phyloP scores from a whole-genome alignment of 37 sponge, comb jelly and placozoan species.

The Crambe crambe region DNA sequence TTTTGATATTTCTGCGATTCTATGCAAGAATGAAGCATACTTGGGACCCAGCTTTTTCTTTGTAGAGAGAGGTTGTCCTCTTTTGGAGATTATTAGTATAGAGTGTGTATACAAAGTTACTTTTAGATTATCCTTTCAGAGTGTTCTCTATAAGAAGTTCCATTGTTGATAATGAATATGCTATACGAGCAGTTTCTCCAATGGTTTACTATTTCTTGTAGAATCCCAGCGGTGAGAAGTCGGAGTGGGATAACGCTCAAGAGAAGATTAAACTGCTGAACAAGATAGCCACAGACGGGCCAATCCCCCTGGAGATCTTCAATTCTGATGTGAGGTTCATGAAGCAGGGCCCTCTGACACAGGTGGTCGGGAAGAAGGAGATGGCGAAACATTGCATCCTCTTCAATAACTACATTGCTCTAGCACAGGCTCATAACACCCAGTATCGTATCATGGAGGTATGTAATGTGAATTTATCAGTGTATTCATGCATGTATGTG shows the following conservation, averaged over 20 bases:
- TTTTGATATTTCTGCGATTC: no score
- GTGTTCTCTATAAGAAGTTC: no score
- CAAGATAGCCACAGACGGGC: slow-evolving; percentile 57
- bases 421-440: slow-evolving; percentile 39
- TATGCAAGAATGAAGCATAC: no score
- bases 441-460: slow-evolving; percentile 35
- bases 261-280: slow-evolving; percentile 69
- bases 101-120: no score
- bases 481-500: background rate
- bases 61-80: no score
- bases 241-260: slow-evolving; percentile 60
- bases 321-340: slow-evolving; percentile 52
- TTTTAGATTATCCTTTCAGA: no score
- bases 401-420: slow-evolving; percentile 64
- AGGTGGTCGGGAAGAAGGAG: slow-evolving; percentile 56
- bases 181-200: no score
- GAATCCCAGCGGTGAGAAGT: slow-evolving; percentile 49
- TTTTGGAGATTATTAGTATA: no score
- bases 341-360: slow-evolving; percentile 60
- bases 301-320: slow-evolving; percentile 75
- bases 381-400: slow-evolving; percentile 49
- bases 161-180: no score
- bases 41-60: no score
- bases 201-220: no score
- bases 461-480: no score